Evolutionary conservation across 2,797 vertebrate species (phyloP), one percentile per base, ranked within the genome.

Genomic region (Salmo trutta): DNA sequence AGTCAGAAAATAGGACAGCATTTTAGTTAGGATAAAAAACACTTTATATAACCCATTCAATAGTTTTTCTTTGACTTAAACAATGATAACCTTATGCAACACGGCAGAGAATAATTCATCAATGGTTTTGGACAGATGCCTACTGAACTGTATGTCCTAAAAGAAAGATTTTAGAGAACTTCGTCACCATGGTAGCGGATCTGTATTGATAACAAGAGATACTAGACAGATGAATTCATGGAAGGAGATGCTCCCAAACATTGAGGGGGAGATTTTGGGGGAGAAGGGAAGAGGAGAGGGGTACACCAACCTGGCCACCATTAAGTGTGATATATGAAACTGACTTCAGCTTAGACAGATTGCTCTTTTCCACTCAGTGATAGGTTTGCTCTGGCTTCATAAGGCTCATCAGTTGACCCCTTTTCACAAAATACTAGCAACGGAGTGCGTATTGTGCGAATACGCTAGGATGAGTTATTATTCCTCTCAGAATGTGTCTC

Each of bases 11-110:
- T 47, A 64, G 73, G 73, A 64, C 29, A 19, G 27, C 51, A 2
- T 64, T 74, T 54, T 68, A 73, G 76, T 53, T 78, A 71, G 72
- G 80, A 74, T 81, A 80, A 83, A 72, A 78, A 78, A 27, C 24
- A n/a, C 77, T 52, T 78, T 71, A 64, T 75, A 62, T 54, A 78
- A 78, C 69, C 54, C 17, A 78, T 83, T 83, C 79, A 53, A 52
- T 24, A 8, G 21, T 36, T 21, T 66, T 74, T 73, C 29, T 68
- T 66, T 78, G 29, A 33, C 67, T 31, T 33, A 16, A 69, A 29
- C 66, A 82, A 62, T 64, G 33, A 59, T 73, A 59, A 33, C 59
- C 36, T 76, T 67, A 59, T 72, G 75, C 73, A 73, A 73, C 21
- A 72, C 41, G 52, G 59, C 59, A 19, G 29, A 33, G 29, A 31